These are phyloP conservation scores for Hyles lineata DNA, from an alignment of 2,888 invertebrate species.

Conservation along the genomic window DNA sequence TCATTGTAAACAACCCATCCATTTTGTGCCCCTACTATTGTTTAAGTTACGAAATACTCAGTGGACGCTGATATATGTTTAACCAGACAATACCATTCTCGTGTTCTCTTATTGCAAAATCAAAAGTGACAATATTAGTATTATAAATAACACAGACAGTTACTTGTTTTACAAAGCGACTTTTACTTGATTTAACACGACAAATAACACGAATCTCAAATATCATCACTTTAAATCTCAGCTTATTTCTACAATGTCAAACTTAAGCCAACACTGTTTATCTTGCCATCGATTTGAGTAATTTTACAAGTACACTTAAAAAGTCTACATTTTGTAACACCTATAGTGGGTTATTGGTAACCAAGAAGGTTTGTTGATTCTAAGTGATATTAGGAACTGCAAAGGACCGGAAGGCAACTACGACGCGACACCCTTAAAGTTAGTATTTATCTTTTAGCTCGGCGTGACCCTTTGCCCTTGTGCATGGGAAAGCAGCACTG, in stretches of 20 bases:
- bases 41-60: constrained; percentile 32
- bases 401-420: background rate
- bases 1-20: constrained; percentile 41
- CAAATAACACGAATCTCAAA: background rate
- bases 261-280: background rate
- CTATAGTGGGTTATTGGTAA: background rate
- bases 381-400: background rate
- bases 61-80: constrained; percentile 31
- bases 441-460: background rate
- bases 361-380: background rate
- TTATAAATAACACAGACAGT: constrained; percentile 23
- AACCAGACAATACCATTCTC: constrained; percentile 26
- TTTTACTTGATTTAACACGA: no score
- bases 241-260: background rate
- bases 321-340: background rate
- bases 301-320: background rate
- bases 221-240: background rate
- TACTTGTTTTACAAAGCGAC: background rate
- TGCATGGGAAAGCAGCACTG: constrained; percentile 26
- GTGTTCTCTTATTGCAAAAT: constrained; percentile 11
- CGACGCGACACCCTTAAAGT: background rate
- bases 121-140: background rate
- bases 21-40: constrained; percentile 27
- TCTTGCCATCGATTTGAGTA: background rate
- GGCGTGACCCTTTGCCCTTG: constrained; percentile 12